Base-by-base conservation (phyloP, 2,888 invertebrate genomes). In the Xanthostigma xanthostigma region DNA sequence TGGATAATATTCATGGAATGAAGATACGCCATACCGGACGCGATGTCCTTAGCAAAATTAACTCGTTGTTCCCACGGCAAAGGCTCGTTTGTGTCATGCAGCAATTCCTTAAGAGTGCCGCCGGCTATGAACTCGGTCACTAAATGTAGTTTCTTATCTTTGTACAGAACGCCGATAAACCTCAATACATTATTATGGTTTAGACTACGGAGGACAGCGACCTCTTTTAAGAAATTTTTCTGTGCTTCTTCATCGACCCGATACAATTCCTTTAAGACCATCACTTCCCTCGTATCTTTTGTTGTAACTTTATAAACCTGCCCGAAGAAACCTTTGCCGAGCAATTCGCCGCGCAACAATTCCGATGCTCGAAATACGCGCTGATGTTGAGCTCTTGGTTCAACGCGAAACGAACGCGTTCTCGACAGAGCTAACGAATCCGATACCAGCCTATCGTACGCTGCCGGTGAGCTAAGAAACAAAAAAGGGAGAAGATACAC, bases 1-100 rank as follows among this genome's bases (percentile, higher is more conserved):
- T 95, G 95, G 55, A 95, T 94, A 55, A 95, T 90, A 67, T 90
- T 89, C 83, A 85, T 85, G 56, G 90, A 87, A 70, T 95, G 95
- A 52, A 95, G 72, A 70, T 95, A 95, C 10, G 89, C 85, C 83
- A 95, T 89, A 53, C 94, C 95, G 17, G 88, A 81, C 38, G 94
- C 83, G 61, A 94, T 94, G 67, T 94, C 93, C 56, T 87, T 84
- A 44, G 93, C 90, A 64, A 93, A 84, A 1, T 83, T 82, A 3
- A 85, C 83, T 27, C 93, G 75, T 59, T 79, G 79, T 48, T 78
- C 74, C 93, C 93, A 94, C 17, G 81, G 75, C 48, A 94, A 66
- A 0, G 78, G 69, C 41, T 81, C 76, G 1, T 69, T 53, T 11
- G 74, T 68, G 59, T 87, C 87, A 66, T 92, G 90, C 53, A 95